Conservation (phyloP, 2,113 vertebrate genomes). For the Semnopithecus entellus region DNA sequence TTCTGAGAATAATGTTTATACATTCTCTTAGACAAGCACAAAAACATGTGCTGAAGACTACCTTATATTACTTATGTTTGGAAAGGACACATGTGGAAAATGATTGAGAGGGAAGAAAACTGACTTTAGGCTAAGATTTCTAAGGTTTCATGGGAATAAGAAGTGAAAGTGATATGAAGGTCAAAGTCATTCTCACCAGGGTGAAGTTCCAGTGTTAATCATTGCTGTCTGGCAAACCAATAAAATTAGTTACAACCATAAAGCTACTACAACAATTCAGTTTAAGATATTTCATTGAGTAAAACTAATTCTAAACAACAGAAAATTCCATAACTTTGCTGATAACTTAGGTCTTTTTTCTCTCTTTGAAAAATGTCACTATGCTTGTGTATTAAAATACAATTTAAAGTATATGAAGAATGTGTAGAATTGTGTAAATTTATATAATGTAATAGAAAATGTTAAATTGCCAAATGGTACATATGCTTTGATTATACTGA, state of each 20-base stretch:
- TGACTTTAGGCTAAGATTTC: neutral
- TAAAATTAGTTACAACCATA: neutral
- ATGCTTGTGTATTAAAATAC: neutral
- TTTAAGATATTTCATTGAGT: neutral
- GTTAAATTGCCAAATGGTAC: neutral
- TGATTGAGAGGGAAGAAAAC: accelerated
- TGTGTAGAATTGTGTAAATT: neutral
- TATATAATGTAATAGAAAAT: neutral
- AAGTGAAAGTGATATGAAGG: neutral
- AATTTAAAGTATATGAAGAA: slow-evolving; percentile 14
- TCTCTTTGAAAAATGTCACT: neutral
- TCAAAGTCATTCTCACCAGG: neutral
- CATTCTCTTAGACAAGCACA: neutral
- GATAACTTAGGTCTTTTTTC: neutral
- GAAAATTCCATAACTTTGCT: neutral
- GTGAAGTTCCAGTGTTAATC: neutral
- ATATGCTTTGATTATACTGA: neutral
- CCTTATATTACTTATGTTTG: neutral
- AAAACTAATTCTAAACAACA: neutral
- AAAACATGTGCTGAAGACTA: neutral
- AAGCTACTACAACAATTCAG: neutral
- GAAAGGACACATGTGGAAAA: neutral
- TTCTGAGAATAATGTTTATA: neutral
- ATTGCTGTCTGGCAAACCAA: neutral
- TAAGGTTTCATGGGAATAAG: neutral